A percentile compares a stretch with the other conserved stretches of the same genome.
Conservation (phyloP, 2,113 vertebrate genomes). For the Brevimyrus niger region DNA sequence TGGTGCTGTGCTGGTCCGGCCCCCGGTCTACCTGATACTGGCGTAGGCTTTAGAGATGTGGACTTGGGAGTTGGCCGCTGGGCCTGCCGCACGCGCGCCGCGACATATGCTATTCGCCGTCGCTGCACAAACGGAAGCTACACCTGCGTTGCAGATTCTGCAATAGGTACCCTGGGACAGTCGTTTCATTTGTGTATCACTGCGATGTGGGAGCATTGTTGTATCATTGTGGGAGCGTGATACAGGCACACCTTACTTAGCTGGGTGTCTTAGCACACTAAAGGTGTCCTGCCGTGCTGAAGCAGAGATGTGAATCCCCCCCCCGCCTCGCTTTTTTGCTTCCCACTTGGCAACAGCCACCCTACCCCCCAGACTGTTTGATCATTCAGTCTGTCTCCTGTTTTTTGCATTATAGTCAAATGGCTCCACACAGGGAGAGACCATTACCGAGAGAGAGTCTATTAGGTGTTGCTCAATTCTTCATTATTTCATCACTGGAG, state of each 20-base stretch:
- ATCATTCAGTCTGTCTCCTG: background rate
- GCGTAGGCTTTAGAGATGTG: no score
- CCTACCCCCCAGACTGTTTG: background rate
- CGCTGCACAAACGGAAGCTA: background rate
- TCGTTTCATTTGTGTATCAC: background rate
- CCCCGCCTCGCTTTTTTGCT: background rate
- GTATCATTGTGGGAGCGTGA: background rate
- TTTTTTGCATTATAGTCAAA: conserved; percentile 25
- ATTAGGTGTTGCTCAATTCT: conserved; percentile 35
- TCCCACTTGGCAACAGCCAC: background rate
- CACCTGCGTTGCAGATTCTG: background rate
- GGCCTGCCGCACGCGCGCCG: background rate
- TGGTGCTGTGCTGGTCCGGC: background rate
- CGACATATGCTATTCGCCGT: background rate
- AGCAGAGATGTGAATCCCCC: background rate
- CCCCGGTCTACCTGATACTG: background rate
- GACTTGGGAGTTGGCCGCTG: background rate
- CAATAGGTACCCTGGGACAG: background rate
- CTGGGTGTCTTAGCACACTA: background rate
- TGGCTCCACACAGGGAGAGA: conserved; percentile 25
- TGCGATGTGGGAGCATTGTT: background rate
- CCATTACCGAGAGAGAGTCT: conserved; percentile 36
- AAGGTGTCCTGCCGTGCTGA: background rate
- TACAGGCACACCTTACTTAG: background rate
- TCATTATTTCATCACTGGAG: conserved; percentile 34